Evolutionary conservation across 2,888 invertebrate genomes (phyloP), one percentile per base, ranked within the genome.

Genomic region (Nephrotoma guestfalica): DNA sequence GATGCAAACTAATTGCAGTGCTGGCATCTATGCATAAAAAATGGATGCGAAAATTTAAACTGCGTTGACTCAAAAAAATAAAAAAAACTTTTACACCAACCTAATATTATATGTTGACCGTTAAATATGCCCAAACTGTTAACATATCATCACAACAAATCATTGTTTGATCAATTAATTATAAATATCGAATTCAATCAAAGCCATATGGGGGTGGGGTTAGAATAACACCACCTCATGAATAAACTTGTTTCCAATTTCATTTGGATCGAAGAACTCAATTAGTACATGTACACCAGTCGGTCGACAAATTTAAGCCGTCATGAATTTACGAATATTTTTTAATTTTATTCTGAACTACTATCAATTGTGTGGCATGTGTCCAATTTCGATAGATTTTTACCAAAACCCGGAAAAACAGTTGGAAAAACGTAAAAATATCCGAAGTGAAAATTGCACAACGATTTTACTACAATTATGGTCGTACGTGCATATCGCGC

Each of bases 331-430:
- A 45, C 5, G 13, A 86, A 86, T 1, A 30, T 40, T 40, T 30
- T 51, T 86, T 41, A 15, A 57, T 51, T 51, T 86, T 18, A 86
- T 86, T 57, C 57, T 86, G 41, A 57, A 57, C 4, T 86, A 86
- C 7, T 86, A 57, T 86, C 86, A 86, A 57, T 9, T 86, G 13
- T 86, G 86, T 86, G 86, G 57, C n/a, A 57, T 86, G 86, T 86
- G 86, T 41, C 86, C 86, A 41, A 41, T 86, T 41, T 57, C 86
- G 7, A 57, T 86, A 18, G 57, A 86, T 86, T 85, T 85, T 11
- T 43, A 85, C 18, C 41, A 85, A 18, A 84, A 84, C 41, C 41
- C 41, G n/a, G 42, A 84, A 84, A 85, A 85, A 9, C 7, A 84
- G n/a, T 6, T 51, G 9, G 13, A 9, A 30, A 43, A 86, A 51